These are phyloP conservation scores for Drosophila arizonae DNA, from an alignment of 1,140 invertebrate genomes.

Conservation along the genomic window DNA sequence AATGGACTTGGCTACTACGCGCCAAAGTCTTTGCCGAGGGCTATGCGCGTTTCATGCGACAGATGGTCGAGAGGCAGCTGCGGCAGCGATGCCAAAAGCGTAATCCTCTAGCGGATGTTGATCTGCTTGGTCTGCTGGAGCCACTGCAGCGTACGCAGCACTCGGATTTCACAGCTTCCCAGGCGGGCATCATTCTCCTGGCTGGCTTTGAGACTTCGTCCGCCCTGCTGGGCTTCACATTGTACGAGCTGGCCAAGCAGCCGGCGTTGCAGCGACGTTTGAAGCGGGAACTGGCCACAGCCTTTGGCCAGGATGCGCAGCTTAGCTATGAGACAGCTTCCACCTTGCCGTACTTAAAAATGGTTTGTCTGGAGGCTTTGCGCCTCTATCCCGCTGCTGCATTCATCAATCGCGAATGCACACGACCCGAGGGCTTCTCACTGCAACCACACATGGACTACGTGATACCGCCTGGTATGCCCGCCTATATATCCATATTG, in stretches of 20 bases:
- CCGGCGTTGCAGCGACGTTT: slow-evolving; percentile 84
- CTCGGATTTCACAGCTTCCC: slow-evolving; percentile 86
- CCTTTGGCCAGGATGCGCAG: slow-evolving; percentile 58
- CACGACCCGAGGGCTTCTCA: slow-evolving; percentile 44
- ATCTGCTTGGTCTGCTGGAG: slow-evolving; percentile 84
- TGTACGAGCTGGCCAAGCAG: slow-evolving; percentile 85
- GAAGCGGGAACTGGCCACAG: slow-evolving; percentile 84
- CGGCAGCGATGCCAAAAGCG: not conserved
- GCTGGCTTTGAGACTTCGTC: slow-evolving; percentile 88
- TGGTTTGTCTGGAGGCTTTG: slow-evolving; percentile 84
- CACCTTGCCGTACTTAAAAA: slow-evolving; percentile 83
- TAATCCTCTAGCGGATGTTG: slow-evolving; percentile 49
- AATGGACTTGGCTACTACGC: slow-evolving; percentile 40
- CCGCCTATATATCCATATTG: slow-evolving; percentile 72
- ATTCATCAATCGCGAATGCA: slow-evolving; percentile 84
- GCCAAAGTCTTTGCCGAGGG: slow-evolving; percentile 66
- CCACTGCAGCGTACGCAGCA: slow-evolving; percentile 79
- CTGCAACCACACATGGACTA: slow-evolving; percentile 53
- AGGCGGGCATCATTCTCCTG: slow-evolving; percentile 85
- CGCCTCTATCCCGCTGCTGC: slow-evolving; percentile 85
- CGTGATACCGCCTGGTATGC: slow-evolving; percentile 73
- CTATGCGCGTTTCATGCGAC: slow-evolving; percentile 71
- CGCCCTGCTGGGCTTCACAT: slow-evolving; percentile 84
- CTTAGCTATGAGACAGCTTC: slow-evolving; percentile 81
- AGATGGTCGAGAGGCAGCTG: slow-evolving; percentile 24